Evolutionary conservation across 2,113 vertebrate genomes (phyloP).

Genomic region (Macaca mulatta): DNA sequence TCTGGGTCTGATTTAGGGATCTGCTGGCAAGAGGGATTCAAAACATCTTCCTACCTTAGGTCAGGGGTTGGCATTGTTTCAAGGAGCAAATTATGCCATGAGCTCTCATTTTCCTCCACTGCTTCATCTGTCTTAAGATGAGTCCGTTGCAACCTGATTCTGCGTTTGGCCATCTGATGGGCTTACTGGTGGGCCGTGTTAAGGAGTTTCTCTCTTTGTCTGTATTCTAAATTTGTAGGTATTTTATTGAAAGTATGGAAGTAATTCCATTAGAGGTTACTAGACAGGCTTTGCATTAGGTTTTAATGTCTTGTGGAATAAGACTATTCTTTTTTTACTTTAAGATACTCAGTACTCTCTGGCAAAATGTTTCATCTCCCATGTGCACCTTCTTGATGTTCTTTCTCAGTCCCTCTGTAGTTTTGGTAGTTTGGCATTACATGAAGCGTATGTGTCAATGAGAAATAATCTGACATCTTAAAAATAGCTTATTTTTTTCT

Average conservation of each 20-base stretch:
- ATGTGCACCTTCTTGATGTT: neutral
- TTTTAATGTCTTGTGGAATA: neutral
- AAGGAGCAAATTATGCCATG: neutral
- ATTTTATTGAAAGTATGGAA: neutral
- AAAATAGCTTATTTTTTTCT: slow-evolving; percentile 1
- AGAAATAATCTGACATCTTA: slow-evolving; percentile 38
- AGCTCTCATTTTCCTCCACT: neutral
- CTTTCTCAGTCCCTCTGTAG: neutral
- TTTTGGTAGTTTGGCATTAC: neutral
- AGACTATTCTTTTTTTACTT: neutral
- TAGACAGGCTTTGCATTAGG: neutral
- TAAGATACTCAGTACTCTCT: neutral
- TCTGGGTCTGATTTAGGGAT: neutral
- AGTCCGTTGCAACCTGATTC: neutral
- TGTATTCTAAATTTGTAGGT: neutral
- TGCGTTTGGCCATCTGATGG: neutral
- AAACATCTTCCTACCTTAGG: neutral
- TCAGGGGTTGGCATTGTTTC: neutral
- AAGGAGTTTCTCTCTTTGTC: neutral
- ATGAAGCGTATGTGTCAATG: neutral
- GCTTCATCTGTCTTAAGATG: neutral
- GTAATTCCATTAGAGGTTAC: neutral
- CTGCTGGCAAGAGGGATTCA: neutral
- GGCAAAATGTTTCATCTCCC: neutral
- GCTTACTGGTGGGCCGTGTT: neutral